Conservation (phyloP, 1,140 invertebrate species). For the Chionoecetes opilio region DNA sequence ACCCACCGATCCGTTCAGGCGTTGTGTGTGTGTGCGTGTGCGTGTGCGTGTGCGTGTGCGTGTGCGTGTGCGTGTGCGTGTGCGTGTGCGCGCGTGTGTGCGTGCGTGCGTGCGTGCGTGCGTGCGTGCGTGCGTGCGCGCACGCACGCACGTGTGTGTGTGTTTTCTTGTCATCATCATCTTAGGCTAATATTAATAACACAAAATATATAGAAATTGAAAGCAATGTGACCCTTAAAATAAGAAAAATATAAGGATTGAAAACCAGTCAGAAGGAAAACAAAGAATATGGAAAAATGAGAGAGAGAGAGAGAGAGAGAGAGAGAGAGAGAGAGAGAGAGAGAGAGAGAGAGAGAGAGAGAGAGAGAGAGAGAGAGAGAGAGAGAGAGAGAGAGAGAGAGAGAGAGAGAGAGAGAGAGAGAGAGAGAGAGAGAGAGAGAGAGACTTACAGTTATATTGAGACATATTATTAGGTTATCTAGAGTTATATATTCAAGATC, state of each 20-base stretch:
- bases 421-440: not conserved
- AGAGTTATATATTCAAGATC: no score
- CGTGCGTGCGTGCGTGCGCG: not conserved
- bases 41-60: conserved; percentile 47
- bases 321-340: no score
- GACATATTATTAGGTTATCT: no score
- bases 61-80: conserved; percentile 7
- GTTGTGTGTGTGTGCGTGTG: not conserved
- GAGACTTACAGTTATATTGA: no score
- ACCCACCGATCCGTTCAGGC: no score
- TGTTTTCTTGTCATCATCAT: not conserved
- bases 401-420: not conserved
- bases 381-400: no score
- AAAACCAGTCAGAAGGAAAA: no score
- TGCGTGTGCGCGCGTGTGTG: not conserved
- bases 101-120: not conserved
- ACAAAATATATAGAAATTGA: not conserved
- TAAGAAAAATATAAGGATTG: not conserved
- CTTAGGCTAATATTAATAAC: not conserved
- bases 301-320: no score
- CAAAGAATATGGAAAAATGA: no score
- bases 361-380: no score
- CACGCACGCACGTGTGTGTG: not conserved
- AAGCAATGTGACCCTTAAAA: no score
- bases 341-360: no score